These are phyloP conservation scores for Neosilurus mollespiculum DNA, from an alignment of 2,797 vertebrate genomes.

Conservation along the genomic window DNA sequence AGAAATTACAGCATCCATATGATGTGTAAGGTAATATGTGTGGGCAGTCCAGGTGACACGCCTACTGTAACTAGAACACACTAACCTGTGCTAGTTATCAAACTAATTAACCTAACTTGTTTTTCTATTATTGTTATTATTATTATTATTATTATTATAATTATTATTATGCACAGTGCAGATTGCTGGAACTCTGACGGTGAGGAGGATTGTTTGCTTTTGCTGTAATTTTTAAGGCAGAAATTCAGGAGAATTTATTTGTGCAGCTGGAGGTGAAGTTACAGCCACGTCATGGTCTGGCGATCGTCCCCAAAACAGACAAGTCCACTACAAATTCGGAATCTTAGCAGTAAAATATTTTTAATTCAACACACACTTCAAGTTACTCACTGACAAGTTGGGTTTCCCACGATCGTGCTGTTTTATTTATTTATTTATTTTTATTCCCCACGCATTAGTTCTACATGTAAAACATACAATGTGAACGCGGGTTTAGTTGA, in stretches of 20 bases:
- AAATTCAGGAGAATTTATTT: not conserved
- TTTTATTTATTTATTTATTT: not conserved
- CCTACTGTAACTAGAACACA: not conserved
- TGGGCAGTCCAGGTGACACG: not conserved
- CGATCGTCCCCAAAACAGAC: not conserved
- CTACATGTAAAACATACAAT: not conserved
- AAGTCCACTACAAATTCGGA: not conserved
- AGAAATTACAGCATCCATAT: not conserved
- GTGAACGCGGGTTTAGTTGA: not conserved
- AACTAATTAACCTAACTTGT: not conserved
- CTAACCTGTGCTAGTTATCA: not conserved
- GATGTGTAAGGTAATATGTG: not conserved
- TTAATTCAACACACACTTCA: not conserved
- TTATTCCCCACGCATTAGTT: not conserved
- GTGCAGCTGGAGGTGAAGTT: not conserved
- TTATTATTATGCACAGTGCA: not conserved
- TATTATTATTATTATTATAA: too few species aligned
- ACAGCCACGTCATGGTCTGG: not conserved
- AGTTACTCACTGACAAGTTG: not conserved
- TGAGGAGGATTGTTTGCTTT: not conserved
- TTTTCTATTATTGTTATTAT: too few species aligned
- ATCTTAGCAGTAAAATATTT: not conserved
- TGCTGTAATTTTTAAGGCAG: not conserved
- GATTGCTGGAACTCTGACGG: not conserved
- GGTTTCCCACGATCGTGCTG: not conserved